Conservation (phyloP, 2,888 invertebrate species). For the Andrena fulva region DNA sequence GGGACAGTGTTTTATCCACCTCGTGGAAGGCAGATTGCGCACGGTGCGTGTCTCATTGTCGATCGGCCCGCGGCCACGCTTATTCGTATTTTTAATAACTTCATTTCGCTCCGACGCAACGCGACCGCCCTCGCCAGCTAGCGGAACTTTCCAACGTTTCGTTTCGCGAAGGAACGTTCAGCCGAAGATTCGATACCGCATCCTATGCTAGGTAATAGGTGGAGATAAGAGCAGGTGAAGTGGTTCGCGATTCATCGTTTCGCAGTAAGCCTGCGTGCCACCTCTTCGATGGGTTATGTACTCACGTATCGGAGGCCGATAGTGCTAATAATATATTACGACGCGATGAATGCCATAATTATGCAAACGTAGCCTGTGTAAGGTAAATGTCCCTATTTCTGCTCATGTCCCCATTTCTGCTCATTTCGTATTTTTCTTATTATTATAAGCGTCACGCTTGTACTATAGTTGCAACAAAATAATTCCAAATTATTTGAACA, state of each 20-base stretch:
- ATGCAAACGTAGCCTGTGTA: constrained; percentile 38
- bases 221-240: constrained; percentile 21
- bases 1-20: constrained; percentile 81
- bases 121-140: not conserved
- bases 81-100: constrained; percentile 73
- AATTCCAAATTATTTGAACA: too few relatives aligned
- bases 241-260: constrained; percentile 3
- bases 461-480: too few relatives aligned
- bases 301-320: constrained; percentile 53
- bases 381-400: too few relatives aligned
- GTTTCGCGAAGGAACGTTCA: too few relatives aligned
- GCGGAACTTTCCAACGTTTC: not conserved
- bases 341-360: constrained; percentile 62
- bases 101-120: constrained; percentile 53
- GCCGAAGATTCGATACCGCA: too few relatives aligned
- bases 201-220: not conserved
- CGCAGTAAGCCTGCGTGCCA: constrained; percentile 26
- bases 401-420: too few relatives aligned
- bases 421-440: too few relatives aligned
- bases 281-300: constrained; percentile 14
- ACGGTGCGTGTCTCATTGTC: constrained; percentile 71
- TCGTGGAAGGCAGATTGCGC: constrained; percentile 76
- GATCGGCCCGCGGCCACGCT: constrained; percentile 63
- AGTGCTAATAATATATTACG: constrained; percentile 69
- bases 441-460: too few relatives aligned